Base-by-base conservation (phyloP, 1,140 invertebrate species). In the Holcopasites calliopsidis region DNA sequence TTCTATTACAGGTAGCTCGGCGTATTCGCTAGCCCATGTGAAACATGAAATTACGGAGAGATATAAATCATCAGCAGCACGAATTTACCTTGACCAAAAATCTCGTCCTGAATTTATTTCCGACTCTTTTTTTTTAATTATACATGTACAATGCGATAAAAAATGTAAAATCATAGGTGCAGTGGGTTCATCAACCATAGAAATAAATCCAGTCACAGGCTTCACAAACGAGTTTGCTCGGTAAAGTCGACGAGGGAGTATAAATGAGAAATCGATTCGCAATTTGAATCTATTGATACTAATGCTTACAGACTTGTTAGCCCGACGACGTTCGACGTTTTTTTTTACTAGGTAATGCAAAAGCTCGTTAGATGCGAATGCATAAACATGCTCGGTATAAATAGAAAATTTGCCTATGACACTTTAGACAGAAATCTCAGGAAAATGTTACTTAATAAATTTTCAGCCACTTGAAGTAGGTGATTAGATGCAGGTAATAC, bases 271-370 rank as follows among this genome's bases (percentile, higher is more conserved):
- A 65, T 50, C 62, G 47, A 65, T 65, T 65, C 21, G 47, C 44
- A 65, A 50, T 65, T 50, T 65, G 44, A 65, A 50, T 65, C 62
- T 50, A 65, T 65, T 65, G 47, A 65, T 65, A 50, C 62, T 65
- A 65, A 65, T 50, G 47, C 47, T 65, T 65, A 10, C 31, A 65
- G 50, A 65, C 31, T 31, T 65, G 62, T 65, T 50, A 65, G 7
- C 16, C 26, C 13, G 62, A 23, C 47, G 35, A 11, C 18, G 28
- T 50, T 65, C 62, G 44, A 65, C n/a, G 23, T n/a, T 31, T 52
- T 31, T 66, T 62, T 62, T 11, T 26, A 44, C 16, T 6, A n/a
- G 0, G 18, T 38, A 62, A 44, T 47, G 40, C 26, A 40, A 44
- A 62, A 44, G n/a, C 47, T 52, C 33, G n/a, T 50, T 21, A 50